phyloP scores from a whole-genome alignment of 2,797 vertebrate genomes.

The Orestias chungarensis region DNA sequence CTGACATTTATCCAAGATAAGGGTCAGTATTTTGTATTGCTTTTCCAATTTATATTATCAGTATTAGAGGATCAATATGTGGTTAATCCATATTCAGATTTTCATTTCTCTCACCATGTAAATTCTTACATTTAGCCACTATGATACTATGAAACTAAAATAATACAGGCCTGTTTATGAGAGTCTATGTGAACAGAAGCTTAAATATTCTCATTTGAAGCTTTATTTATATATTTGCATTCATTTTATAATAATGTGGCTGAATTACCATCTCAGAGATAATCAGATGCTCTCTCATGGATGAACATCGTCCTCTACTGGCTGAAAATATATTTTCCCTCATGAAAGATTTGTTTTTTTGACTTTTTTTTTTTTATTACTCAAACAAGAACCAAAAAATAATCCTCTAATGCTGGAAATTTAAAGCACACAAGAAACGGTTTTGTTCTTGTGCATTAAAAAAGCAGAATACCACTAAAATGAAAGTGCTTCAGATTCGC shows the following conservation, averaged over 20 bases:
- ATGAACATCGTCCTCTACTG: conserved; percentile 58
- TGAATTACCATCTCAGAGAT: neutral
- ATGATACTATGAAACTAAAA: too few species aligned
- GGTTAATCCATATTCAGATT: too few species aligned
- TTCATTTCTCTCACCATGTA: too few species aligned
- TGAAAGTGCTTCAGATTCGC: neutral
- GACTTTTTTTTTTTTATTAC: neutral
- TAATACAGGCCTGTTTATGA: too few species aligned
- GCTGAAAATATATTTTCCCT: conserved; percentile 9
- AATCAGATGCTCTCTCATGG: neutral
- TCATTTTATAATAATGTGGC: neutral
- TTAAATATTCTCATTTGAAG: neutral
- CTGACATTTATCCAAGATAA: too few species aligned
- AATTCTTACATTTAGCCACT: too few species aligned
- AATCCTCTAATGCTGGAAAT: neutral
- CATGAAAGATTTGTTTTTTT: neutral
- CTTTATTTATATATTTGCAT: neutral
- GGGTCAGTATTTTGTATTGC: too few species aligned
- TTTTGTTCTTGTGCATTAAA: neutral
- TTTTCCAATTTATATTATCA: too few species aligned
- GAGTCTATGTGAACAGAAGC: neutral
- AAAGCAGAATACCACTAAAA: neutral
- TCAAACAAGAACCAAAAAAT: neutral
- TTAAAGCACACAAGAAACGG: neutral
- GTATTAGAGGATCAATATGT: too few species aligned